Evolutionary conservation across 2,797 vertebrate genomes (phyloP), one percentile per base, ranked within the genome.

Genomic region (Sciaenops ocellatus): DNA sequence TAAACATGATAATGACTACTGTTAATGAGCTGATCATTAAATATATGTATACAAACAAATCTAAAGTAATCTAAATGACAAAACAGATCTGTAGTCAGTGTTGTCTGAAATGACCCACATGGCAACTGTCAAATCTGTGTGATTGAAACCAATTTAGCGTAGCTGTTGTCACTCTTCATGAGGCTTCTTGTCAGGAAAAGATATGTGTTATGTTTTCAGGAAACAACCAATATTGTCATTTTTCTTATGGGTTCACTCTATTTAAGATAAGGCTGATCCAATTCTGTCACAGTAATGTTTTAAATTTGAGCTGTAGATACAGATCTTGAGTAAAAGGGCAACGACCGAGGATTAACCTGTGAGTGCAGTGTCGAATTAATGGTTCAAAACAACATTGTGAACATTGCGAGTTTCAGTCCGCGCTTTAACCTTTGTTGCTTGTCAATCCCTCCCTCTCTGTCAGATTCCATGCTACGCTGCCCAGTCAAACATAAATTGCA

Each of bases 401-500:
- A 41, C 17, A 28, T 12, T 6, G 38, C 60, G 9, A 12, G 20
- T 70, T 41, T 22, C 46, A 75, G 18, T 24, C 24, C 5, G 15
- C 30, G 48, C 48, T 42, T 57, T 6, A 9, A 72, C 61, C 20
- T 71, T 60, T 76, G 30, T 28, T 57, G 75, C 46, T 2, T n/a
- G 16, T 52, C 56, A 38, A 0, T 56, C 50, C 47, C 61, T 54
- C 12, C 28, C 12, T 42, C 30, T 34, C 64, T 20, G 64, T 64
- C 57, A 18, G 57, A 34, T 26, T 6, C 18, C 6, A 2, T 5
- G 56, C 62, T 44, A 18, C 13, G 6, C 44, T 2, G 66, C 59
- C 20, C 62, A n/a, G 80, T 41, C 51, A 3, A 73, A 70, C 54
- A 69, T 51, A 79, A 82, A 73, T 50, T 44, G 62, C 57, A 5